phyloP scores from a whole-genome alignment of 2,113 vertebrate species.

The Sphyrna mokarran region DNA sequence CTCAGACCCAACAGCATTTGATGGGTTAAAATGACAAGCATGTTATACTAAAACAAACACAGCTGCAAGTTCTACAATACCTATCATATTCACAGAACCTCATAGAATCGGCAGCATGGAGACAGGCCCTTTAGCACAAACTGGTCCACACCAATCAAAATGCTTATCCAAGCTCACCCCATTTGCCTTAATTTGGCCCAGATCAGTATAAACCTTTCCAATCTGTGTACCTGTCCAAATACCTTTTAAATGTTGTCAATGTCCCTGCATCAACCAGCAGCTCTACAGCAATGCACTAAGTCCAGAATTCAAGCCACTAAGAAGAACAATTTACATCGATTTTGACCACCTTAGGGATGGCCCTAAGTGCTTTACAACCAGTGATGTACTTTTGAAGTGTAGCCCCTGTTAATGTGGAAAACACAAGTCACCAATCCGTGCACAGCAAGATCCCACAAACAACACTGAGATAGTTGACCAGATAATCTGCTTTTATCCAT shows the following conservation, averaged over 20 bases:
- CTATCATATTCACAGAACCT: no score
- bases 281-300: background rate
- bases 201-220: no score
- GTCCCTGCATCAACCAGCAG: no score
- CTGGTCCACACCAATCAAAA: no score
- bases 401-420: background rate
- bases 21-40: conserved; percentile 1
- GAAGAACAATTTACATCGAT: background rate
- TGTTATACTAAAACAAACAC: background rate
- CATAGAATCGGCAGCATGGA: no score
- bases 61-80: background rate
- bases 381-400: background rate
- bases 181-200: no score
- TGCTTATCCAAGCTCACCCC: no score
- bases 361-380: background rate
- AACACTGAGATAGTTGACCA: background rate
- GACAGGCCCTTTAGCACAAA: no score
- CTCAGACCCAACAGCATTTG: background rate
- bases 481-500: background rate
- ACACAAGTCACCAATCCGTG: background rate
- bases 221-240: no score
- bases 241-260: no score
- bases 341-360: background rate
- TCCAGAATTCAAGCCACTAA: background rate
- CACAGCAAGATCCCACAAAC: background rate